Conservation (phyloP, 2,797 vertebrate species). For the Ispidina picta region DNA sequence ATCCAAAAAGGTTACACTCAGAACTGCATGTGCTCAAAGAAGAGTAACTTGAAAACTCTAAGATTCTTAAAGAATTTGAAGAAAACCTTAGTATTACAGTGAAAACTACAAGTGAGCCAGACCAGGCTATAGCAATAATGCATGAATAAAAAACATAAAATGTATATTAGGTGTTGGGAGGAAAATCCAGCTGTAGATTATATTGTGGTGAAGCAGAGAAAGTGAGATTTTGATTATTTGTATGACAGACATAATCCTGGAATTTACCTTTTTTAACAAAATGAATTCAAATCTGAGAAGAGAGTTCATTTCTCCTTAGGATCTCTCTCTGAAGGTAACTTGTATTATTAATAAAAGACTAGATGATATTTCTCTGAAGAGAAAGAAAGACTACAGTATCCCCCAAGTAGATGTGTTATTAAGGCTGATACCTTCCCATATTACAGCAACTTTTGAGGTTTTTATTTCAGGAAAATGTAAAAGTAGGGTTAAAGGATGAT, state of each 20-base stretch:
- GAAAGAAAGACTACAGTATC: not conserved
- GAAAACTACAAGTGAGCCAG: not conserved
- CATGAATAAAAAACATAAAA: not conserved
- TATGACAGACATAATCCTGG: not conserved
- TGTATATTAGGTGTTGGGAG: not conserved
- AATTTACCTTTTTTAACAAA: not conserved
- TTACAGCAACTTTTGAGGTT: not conserved
- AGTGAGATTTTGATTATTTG: not conserved
- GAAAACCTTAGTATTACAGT: not conserved
- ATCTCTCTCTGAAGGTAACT: not conserved
- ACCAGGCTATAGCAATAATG: not conserved
- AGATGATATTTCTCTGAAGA: not conserved
- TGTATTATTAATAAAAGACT: constrained; percentile 21
- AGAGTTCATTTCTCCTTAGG: not conserved
- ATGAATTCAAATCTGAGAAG: not conserved
- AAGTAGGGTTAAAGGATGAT: not conserved
- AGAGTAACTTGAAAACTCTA: not conserved
- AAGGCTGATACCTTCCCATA: not conserved
- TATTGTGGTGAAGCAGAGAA: not conserved
- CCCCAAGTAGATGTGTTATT: not conserved
- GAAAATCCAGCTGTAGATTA: not conserved
- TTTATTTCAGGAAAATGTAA: not conserved
- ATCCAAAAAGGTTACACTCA: not conserved
- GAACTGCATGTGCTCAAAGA: not conserved
- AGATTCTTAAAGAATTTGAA: not conserved